Evolutionary conservation across 2,888 invertebrate species (phyloP).

Genomic region (Mesorhabditis sp.): DNA sequence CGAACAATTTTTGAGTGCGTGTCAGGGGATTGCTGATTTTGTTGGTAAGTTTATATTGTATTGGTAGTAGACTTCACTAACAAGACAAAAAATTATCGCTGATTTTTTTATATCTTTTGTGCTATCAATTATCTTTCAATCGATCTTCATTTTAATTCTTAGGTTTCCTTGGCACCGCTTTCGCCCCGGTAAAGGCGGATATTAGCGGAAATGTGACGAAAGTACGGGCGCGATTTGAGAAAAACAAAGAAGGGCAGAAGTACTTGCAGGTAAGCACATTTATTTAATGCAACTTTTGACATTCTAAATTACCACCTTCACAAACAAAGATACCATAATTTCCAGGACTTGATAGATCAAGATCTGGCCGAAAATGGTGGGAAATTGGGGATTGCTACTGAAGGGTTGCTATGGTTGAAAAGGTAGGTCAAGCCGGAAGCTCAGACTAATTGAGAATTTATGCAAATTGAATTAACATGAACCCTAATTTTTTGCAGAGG

Average conservation of each 20-base stretch:
- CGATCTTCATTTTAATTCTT: conserved; percentile 9
- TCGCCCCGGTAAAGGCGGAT: conserved; percentile 48
- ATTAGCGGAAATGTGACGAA: conserved; percentile 55
- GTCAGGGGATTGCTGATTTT: conserved; percentile 56
- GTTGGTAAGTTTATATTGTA: conserved; percentile 36
- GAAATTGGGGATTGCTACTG: conserved; percentile 51
- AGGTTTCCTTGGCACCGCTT: conserved; percentile 51
- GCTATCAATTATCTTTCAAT: background rate
- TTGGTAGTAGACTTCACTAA: background rate
- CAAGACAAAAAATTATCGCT: background rate
- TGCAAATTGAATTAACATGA: background rate
- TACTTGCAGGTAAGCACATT: conserved; percentile 34
- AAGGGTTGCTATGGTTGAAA: conserved; percentile 56
- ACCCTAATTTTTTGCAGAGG: conserved; percentile 39
- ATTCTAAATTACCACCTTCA: too few species aligned
- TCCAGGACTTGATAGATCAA: conserved; percentile 41
- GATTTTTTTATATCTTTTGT: conserved; percentile 7
- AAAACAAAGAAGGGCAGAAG: conserved; percentile 35
- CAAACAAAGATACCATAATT: too few species aligned
- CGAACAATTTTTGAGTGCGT: conserved; percentile 53
- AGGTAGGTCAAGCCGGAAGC: conserved; percentile 24
- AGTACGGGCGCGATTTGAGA: conserved; percentile 38
- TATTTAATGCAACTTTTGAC: background rate
- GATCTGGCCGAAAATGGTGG: conserved; percentile 49
- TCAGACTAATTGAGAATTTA: background rate